phyloP scores from a whole-genome alignment of 2,888 invertebrate genomes.

The Linyphia triangularis region DNA sequence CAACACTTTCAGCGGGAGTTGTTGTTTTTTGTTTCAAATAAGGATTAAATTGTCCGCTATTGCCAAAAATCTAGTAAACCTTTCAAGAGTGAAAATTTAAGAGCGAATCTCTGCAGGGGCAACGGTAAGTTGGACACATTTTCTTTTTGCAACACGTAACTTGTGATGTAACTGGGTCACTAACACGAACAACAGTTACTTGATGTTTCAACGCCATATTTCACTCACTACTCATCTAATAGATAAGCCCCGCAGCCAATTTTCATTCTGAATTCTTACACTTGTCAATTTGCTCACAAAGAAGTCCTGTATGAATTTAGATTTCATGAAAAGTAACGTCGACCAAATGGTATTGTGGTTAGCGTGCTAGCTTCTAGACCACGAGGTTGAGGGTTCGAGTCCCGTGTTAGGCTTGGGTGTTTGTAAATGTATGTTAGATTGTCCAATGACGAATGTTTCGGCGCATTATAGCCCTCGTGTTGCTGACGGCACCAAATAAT shows the following conservation, averaged over 20 bases:
- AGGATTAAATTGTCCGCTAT: neutral
- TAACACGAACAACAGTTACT: neutral
- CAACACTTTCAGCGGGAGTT: too few relatives aligned
- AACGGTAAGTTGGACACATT: neutral
- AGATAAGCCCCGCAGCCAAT: constrained; percentile 14
- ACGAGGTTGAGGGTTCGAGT: too few relatives aligned
- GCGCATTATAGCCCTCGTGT: too few relatives aligned
- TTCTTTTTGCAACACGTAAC: neutral
- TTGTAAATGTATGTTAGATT: too few relatives aligned
- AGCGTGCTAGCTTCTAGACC: too few relatives aligned
- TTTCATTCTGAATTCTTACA: neutral
- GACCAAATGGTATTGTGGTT: too few relatives aligned
- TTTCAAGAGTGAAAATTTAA: constrained; percentile 11
- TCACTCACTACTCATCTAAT: neutral
- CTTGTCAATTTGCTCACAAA: neutral
- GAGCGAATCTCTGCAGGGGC: constrained; percentile 34
- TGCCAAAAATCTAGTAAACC: neutral
- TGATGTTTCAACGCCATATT: neutral
- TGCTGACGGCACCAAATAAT: too few relatives aligned
- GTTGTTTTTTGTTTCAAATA: too few relatives aligned
- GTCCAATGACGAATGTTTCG: too few relatives aligned
- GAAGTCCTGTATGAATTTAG: neutral
- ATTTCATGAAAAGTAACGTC: neutral
- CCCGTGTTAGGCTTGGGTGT: too few relatives aligned
- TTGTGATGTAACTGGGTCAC: constrained; percentile 27